Evolutionary conservation across 2,797 vertebrate genomes (phyloP).

Genomic region (Chrysocyon brachyurus): DNA sequence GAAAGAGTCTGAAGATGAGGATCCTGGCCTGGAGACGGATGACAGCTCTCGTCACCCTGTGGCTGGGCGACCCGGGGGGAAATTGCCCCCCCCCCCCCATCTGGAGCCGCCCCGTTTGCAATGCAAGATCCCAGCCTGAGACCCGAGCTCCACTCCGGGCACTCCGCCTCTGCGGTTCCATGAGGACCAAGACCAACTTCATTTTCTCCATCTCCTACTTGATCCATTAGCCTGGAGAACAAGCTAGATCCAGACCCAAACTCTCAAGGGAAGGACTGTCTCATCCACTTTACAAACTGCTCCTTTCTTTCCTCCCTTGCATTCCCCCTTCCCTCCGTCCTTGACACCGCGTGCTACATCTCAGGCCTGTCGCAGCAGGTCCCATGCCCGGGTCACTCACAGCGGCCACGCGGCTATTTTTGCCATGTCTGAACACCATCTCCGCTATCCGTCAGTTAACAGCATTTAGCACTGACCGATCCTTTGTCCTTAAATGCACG

Average conservation of each 20-base stretch:
- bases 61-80: not conserved
- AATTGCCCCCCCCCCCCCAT: not conserved
- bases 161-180: not conserved
- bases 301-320: not conserved
- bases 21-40: not conserved
- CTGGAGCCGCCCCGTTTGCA: not conserved
- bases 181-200: not conserved
- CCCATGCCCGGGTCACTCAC: not conserved
- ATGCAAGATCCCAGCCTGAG: not conserved
- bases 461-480: not conserved
- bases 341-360: accelerated
- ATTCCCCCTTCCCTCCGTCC: not conserved
- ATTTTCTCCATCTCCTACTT: not conserved
- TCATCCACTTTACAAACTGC: not conserved
- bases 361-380: not conserved
- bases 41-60: not conserved
- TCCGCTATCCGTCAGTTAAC: not conserved
- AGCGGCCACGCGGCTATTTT: not conserved
- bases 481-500: not conserved
- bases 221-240: not conserved
- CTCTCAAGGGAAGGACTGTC: not conserved
- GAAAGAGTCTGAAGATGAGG: not conserved
- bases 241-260: not conserved
- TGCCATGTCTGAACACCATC: not conserved
- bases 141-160: not conserved